Evolutionary conservation across 2,888 invertebrate genomes (phyloP), one percentile per base, ranked within the genome.

Genomic region (Leptopterna dolabrata): DNA sequence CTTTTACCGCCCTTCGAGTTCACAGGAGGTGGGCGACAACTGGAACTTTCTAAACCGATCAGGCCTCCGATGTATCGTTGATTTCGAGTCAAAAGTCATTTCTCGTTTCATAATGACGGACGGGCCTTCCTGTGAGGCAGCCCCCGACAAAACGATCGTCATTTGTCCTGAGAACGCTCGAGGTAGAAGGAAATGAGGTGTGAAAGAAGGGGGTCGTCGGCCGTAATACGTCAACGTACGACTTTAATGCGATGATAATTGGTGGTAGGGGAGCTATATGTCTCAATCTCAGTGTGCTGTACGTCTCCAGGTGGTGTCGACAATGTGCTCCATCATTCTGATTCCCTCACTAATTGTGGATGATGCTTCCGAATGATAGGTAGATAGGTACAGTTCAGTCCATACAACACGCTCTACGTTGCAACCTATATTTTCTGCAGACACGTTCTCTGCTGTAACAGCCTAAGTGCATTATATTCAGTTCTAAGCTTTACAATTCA

Each of bases 21-120:
- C 24, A 63, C 19, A 1, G 19, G 19, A 55, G 24, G 63, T 27
- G 73, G 36, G 73, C 41, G 36, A 30, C 73, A 36, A 71, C 14
- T 6, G 4, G 30, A 41, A 73, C 73, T 73, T 73, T 73, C 73
- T 73, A 73, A 73, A 73, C 36, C 73, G 73, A 73, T 73, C 73
- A 73, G 19, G 36, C 9, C n/a, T 4, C 73, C 36, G 73, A 30
- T 36, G 29, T 73, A 19, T 73, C 30, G 73, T 36, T 73, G 36
- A 73, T 73, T 73, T 16, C 73, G 19, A 30, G 36, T 36, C 73
- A 7, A 29, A 71, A 19, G 36, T 41, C 73, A 73, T 73, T 73
- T 73, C 63, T 63, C 63, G 63, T 63, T 27, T 63, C 63, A 27
- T 63, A 63, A 63, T n/a, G n/a, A n/a, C 24, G 63, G 36, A 63